phyloP scores from a whole-genome alignment of 2,888 invertebrate genomes.

The Ichneumoninae sp. region DNA sequence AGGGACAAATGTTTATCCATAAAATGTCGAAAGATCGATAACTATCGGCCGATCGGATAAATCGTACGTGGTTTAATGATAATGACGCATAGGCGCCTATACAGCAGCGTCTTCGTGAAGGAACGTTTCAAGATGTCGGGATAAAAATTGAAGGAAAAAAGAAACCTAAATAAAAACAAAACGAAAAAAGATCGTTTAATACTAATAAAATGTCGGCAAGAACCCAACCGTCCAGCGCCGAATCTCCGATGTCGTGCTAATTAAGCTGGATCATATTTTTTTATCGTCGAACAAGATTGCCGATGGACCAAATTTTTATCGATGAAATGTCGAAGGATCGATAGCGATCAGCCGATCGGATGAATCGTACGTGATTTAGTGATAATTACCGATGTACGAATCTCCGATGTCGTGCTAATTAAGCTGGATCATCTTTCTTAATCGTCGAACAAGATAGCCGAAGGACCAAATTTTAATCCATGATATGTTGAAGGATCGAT shows the following conservation, averaged over 20 bases:
- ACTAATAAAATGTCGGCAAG: too few species aligned
- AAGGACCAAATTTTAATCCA: not conserved
- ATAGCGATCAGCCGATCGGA: not conserved
- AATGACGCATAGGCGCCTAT: conserved; percentile 3
- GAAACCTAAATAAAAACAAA: too few species aligned
- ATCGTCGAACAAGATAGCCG: not conserved
- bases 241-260: too few species aligned
- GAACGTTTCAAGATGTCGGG: too few species aligned
- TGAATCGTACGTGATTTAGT: not conserved
- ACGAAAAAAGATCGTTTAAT: too few species aligned
- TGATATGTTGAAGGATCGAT: not conserved
- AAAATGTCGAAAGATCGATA: not conserved
- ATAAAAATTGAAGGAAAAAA: too few species aligned
- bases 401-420: too few species aligned
- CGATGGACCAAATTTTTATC: not conserved
- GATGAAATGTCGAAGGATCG: conserved; percentile 1
- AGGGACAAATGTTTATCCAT: not conserved
- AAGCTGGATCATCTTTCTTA: not conserved
- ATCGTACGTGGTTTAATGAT: not conserved
- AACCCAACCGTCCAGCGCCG: too few species aligned
- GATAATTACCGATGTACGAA: conserved; percentile 1
- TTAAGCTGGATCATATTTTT: not conserved
- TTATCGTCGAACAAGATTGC: not conserved
- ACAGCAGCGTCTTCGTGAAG: conserved; percentile 25
- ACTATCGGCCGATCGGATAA: not conserved